Evolutionary conservation across 2,888 invertebrate genomes (phyloP).

Genomic region (Vesta saturnalis): DNA sequence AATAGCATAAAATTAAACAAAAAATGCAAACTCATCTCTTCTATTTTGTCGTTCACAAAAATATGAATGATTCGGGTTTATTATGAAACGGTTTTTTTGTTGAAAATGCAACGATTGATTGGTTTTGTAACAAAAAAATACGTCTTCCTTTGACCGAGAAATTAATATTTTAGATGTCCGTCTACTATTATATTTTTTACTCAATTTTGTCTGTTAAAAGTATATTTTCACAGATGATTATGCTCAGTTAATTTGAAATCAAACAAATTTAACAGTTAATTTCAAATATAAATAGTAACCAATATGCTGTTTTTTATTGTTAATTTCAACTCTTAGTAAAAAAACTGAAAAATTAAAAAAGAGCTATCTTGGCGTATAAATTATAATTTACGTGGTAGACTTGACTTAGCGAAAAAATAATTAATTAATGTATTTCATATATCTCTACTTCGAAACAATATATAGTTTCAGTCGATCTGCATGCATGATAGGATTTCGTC

Average conservation of each 20-base stretch:
- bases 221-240: constrained; percentile 1
- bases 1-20: constrained; percentile 56
- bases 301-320: too few relatives aligned
- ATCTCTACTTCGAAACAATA: too few relatives aligned
- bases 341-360: too few relatives aligned
- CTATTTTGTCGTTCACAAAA: constrained; percentile 51
- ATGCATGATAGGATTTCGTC: too few relatives aligned
- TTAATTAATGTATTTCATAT: too few relatives aligned
- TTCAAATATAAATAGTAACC: not conserved
- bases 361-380: too few relatives aligned
- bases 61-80: constrained; percentile 53
- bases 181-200: not conserved
- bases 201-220: too few relatives aligned
- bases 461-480: too few relatives aligned
- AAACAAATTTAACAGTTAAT: not conserved
- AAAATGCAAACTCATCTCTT: constrained; percentile 49
- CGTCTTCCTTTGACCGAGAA: not conserved
- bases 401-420: too few relatives aligned
- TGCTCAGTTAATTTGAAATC: not conserved
- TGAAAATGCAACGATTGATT: constrained; percentile 27
- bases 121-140: constrained; percentile 26
- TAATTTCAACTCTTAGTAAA: too few relatives aligned
- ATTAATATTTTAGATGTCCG: not conserved
- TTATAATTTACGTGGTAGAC: too few relatives aligned
- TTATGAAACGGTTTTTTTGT: constrained; percentile 48